These are phyloP conservation scores for Molothrus ater DNA, from an alignment of 2,797 vertebrate genomes.

Conservation along the genomic window DNA sequence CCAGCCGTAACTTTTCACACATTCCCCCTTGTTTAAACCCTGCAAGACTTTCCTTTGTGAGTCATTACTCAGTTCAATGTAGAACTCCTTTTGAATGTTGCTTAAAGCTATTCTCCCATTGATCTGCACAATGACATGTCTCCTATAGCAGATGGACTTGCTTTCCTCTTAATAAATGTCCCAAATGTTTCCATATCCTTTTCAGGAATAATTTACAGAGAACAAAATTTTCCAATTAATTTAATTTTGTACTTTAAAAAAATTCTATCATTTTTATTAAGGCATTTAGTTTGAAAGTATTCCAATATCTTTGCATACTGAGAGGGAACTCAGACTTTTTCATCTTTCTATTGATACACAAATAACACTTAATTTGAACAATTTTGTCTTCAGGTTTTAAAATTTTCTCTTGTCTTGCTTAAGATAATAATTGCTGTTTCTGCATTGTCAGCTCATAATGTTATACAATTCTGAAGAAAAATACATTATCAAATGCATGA, in stretches of 20 bases:
- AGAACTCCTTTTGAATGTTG: conserved; percentile 13
- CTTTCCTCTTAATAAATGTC: neutral
- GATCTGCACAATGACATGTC: neutral
- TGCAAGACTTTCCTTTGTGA: conserved; percentile 24
- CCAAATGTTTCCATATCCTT: neutral
- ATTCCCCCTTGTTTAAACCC: conserved; percentile 1
- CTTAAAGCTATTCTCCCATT: conserved; percentile 15
- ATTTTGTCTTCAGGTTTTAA: neutral
- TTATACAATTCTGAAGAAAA: neutral
- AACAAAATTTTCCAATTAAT: neutral
- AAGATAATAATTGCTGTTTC: neutral
- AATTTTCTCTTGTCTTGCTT: neutral
- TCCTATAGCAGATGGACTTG: neutral
- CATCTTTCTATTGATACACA: neutral
- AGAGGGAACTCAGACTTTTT: neutral
- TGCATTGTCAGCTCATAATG: neutral
- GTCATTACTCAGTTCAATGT: neutral
- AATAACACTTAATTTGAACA: neutral
- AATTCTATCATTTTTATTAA: neutral
- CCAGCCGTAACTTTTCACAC: neutral
- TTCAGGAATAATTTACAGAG: neutral
- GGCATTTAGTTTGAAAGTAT: neutral
- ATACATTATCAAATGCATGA: neutral
- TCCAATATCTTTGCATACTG: neutral
- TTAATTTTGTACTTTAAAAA: neutral